These are phyloP conservation scores for Dexiosoma caninum DNA, from an alignment of 2,888 invertebrate genomes.

Conservation along the genomic window DNA sequence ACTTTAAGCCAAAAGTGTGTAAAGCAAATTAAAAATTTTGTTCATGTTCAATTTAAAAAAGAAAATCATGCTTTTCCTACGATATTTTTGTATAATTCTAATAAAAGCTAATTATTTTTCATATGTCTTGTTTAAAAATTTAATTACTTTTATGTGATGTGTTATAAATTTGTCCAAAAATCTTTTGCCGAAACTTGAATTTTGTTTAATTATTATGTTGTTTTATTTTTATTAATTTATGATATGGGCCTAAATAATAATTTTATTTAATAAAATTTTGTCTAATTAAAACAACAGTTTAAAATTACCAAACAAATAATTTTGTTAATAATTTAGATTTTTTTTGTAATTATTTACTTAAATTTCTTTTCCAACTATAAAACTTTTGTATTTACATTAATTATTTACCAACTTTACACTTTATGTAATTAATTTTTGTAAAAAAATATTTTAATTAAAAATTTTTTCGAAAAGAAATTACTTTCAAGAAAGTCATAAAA, in stretches of 20 bases:
- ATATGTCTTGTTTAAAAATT: conserved; percentile 41
- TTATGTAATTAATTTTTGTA: conserved; percentile 34
- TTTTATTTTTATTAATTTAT: conserved; percentile 53
- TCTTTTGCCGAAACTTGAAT: conserved; percentile 65
- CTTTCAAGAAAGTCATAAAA: background rate
- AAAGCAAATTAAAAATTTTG: conserved; percentile 43
- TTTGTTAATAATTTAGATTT: conserved; percentile 64
- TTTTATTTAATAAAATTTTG: conserved; percentile 71
- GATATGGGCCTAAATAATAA: conserved; percentile 74
- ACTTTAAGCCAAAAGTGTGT: conserved; percentile 50
- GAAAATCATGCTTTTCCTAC: conserved; percentile 67
- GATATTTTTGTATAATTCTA: conserved; percentile 69
- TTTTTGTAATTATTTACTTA: conserved; percentile 47
- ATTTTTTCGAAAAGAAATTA: background rate
- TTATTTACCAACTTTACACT: conserved; percentile 32
- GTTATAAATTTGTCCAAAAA: conserved; percentile 63
- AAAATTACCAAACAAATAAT: conserved; percentile 65
- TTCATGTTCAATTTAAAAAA: background rate
- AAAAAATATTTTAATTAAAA: background rate
- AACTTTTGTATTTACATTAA: conserved; percentile 71
- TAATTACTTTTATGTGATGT: conserved; percentile 16
- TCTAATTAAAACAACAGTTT: conserved; percentile 71
- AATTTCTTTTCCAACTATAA: conserved; percentile 69
- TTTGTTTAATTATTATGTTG: conserved; percentile 49
- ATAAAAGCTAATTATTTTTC: conserved; percentile 71